Evolutionary conservation across 2,113 vertebrate genomes (phyloP).

Genomic region (Corythoichthys intestinalis): DNA sequence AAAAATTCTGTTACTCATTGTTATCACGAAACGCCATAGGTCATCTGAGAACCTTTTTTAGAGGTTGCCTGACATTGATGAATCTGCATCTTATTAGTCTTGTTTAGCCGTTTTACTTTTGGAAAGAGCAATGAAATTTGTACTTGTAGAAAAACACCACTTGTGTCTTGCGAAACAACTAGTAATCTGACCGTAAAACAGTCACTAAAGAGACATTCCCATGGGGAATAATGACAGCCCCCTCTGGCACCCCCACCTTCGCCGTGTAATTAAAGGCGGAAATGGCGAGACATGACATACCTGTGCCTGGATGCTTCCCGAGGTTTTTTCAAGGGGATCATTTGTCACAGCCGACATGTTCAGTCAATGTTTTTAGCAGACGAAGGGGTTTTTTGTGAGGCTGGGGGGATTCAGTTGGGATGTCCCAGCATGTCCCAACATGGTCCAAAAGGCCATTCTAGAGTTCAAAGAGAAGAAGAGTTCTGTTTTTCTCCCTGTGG

Average conservation of each 20-base stretch:
- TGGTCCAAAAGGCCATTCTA: conserved; percentile 50
- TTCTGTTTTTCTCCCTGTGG: neutral
- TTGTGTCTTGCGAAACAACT: conserved; percentile 25
- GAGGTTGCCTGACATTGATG: neutral
- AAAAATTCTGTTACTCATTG: no score
- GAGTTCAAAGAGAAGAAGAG: conserved; percentile 67
- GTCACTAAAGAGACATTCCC: neutral
- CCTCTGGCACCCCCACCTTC: neutral
- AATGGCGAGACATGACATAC: conserved; percentile 17
- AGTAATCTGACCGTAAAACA: conserved; percentile 41
- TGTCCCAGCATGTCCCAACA: conserved; percentile 55
- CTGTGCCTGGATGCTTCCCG: conserved; percentile 14
- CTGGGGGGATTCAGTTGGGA: conserved; percentile 46
- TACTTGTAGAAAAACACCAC: conserved; percentile 28
- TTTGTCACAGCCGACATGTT: conserved; percentile 26
- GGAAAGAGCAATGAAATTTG: conserved; percentile 4
- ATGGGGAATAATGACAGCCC: neutral
- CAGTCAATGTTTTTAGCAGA: conserved; percentile 26
- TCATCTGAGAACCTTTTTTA: no score
- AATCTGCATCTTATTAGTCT: neutral
- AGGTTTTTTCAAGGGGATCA: conserved; percentile 36
- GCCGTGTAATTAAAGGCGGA: conserved; percentile 49
- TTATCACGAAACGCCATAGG: no score
- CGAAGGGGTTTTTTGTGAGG: neutral
- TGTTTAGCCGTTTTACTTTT: neutral